A percentile compares a stretch with the other conserved stretches of the same genome.
Conservation (phyloP, 1,140 invertebrate genomes). For the Oreohelix idahoensis region DNA sequence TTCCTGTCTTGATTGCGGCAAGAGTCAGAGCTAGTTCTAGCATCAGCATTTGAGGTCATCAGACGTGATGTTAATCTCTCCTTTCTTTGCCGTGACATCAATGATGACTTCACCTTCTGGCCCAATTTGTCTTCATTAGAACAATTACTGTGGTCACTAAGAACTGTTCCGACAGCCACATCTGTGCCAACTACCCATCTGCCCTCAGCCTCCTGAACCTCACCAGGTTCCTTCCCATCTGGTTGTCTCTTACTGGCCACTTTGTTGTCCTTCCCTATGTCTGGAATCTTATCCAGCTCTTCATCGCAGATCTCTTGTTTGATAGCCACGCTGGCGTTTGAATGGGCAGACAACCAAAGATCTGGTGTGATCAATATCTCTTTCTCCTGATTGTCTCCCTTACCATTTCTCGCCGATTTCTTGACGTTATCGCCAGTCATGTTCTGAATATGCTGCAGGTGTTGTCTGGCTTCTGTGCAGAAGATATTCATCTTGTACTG, state of each 20-base stretch:
- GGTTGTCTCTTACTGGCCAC: neutral
- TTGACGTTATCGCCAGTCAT: slow-evolving; percentile 67
- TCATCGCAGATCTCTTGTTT: slow-evolving; percentile 10
- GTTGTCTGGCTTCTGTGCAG: slow-evolving; percentile 90
- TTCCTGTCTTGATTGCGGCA: neutral
- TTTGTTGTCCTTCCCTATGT: neutral
- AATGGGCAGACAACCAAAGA: slow-evolving; percentile 76
- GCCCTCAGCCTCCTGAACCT: slow-evolving; percentile 22
- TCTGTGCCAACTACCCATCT: slow-evolving; percentile 1
- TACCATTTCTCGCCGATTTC: neutral
- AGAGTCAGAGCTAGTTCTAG: neutral
- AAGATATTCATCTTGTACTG: slow-evolving; percentile 97
- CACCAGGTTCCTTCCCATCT: slow-evolving; percentile 26
- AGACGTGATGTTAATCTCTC: neutral
- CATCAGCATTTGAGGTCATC: neutral
- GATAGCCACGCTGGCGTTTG: neutral
- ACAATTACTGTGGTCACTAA: slow-evolving; percentile 19
- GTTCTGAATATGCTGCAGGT: slow-evolving; percentile 79
- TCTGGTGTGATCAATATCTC: slow-evolving; percentile 86
- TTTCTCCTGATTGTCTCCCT: slow-evolving; percentile 43
- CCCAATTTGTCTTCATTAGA: slow-evolving; percentile 7
- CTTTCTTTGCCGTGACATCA: neutral
- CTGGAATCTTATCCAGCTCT: neutral
- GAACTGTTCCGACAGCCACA: neutral
- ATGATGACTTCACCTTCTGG: neutral